A percentile compares a stretch with the other conserved stretches of the same genome.
phyloP scores from a whole-genome alignment of 2,888 invertebrate genomes.

The Ferrisia virgata region DNA sequence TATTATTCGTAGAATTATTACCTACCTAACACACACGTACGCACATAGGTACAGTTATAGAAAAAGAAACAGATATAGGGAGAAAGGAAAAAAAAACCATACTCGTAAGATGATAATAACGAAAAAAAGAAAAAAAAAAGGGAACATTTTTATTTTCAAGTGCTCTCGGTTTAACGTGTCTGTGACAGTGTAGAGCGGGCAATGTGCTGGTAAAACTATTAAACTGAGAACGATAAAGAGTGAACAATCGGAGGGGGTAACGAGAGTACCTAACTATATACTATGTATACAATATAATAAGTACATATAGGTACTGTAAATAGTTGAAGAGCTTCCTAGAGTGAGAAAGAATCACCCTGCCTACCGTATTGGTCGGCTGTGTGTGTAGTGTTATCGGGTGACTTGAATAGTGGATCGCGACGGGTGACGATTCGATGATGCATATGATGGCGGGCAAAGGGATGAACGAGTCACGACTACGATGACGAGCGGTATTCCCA shows the following conservation, averaged over 20 bases:
- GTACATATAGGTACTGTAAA: not conserved
- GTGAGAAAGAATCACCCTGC: constrained; percentile 31
- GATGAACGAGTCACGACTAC: not conserved
- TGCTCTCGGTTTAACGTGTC: constrained; percentile 41
- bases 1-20: constrained; percentile 3
- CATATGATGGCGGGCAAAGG: too few species aligned
- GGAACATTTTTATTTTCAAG: constrained; percentile 8
- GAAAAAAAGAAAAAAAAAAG: not conserved
- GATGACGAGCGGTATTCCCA: too few species aligned
- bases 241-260: not conserved
- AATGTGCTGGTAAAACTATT: constrained; percentile 35
- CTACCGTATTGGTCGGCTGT: not conserved
- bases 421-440: constrained; percentile 35
- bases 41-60: not conserved
- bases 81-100: not conserved
- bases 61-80: not conserved
- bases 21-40: not conserved
- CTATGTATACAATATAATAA: not conserved
- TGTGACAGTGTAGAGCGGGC: constrained; percentile 17
- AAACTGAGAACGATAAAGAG: not conserved
- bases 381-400: not conserved
- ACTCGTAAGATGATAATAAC: not conserved
- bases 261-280: not conserved
- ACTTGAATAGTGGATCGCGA: constrained; percentile 43
- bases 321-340: constrained; percentile 28